A percentile compares a stretch with the other conserved stretches of the same genome.
phyloP scores from a whole-genome alignment of 2,113 vertebrate genomes.

The Oryzias woworae region DNA sequence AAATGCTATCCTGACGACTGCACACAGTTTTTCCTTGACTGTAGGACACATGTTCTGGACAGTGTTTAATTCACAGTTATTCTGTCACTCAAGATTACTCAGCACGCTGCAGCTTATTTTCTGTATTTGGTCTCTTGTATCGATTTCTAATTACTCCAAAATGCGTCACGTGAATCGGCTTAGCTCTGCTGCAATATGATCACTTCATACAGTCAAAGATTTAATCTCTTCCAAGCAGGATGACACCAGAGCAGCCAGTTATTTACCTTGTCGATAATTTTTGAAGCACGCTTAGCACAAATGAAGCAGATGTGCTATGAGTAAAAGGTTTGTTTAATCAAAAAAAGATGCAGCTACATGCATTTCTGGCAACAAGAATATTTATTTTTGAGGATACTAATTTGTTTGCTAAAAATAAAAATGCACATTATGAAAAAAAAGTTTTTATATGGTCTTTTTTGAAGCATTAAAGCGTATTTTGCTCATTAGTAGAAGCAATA shows the following conservation, averaged over 20 bases:
- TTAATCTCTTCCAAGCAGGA: neutral
- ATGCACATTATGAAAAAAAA: no score
- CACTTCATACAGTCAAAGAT: constrained; percentile 9
- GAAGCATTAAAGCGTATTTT: no score
- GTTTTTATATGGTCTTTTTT: no score
- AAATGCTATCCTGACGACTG: constrained; percentile 35
- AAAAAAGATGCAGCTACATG: neutral
- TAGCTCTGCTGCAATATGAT: constrained; percentile 1
- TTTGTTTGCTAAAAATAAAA: neutral
- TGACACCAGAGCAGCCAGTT: neutral
- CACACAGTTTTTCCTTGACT: constrained; percentile 6
- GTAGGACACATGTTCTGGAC: neutral
- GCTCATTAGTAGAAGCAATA: no score
- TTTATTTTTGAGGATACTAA: neutral
- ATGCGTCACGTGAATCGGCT: constrained; percentile 13
- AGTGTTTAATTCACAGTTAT: constrained; percentile 1
- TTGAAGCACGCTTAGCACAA: neutral
- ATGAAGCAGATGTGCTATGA: neutral
- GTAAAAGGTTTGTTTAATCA: neutral
- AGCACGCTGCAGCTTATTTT: no score
- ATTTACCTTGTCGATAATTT: constrained; percentile 12
- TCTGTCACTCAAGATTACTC: neutral
- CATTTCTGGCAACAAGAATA: neutral
- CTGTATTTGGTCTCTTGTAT: neutral
- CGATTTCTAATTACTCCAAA: neutral